phyloP scores from a whole-genome alignment of 2,888 invertebrate species.

The Choristoneura rosaceana region DNA sequence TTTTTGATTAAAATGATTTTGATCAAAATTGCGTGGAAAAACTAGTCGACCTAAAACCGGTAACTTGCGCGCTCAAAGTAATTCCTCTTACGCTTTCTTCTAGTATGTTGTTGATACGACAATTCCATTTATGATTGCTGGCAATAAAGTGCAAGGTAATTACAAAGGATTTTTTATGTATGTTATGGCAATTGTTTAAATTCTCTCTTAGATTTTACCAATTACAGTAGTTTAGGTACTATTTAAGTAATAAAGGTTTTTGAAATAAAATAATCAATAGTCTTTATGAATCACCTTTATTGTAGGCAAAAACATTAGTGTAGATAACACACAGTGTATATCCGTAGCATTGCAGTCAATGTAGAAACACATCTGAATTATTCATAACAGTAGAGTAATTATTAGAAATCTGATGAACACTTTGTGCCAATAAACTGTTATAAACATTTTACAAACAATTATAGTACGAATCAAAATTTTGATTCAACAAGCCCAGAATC shows the following conservation, averaged over 20 bases:
- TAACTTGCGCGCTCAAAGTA: too few species aligned
- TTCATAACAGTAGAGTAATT: slow-evolving; percentile 52
- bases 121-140: too few species aligned
- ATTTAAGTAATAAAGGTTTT: neutral
- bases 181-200: too few species aligned
- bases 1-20: too few species aligned
- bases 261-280: slow-evolving; percentile 45
- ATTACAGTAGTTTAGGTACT: too few species aligned
- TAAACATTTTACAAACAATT: slow-evolving; percentile 51
- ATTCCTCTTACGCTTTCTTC: too few species aligned
- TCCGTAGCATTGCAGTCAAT: slow-evolving; percentile 46
- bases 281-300: slow-evolving; percentile 74
- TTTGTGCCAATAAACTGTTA: slow-evolving; percentile 50
- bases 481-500: neutral
- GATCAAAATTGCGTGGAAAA: too few species aligned
- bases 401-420: slow-evolving; percentile 52
- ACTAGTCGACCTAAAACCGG: too few species aligned
- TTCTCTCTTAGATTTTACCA: too few species aligned
- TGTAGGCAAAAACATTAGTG: slow-evolving; percentile 74
- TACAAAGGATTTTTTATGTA: too few species aligned
- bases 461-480: neutral
- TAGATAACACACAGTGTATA: slow-evolving; percentile 64
- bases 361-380: slow-evolving; percentile 24
- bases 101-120: too few species aligned
- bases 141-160: too few species aligned